phyloP scores from a whole-genome alignment of 30 jellyfish, hydroid and myxozoan genomes.

The Aurelia sp. region DNA sequence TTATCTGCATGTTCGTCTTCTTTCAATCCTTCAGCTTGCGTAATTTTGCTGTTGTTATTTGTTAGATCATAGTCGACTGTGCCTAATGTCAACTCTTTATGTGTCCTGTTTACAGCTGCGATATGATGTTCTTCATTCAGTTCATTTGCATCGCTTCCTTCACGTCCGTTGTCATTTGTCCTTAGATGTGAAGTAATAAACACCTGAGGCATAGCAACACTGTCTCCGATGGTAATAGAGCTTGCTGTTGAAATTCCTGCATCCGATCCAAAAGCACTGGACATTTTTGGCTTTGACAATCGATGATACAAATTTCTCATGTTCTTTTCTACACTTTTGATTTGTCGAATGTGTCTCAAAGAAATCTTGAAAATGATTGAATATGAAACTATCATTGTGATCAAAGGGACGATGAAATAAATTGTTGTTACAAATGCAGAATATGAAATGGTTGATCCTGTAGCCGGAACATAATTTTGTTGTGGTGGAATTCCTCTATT shows the following conservation, averaged over 20 bases:
- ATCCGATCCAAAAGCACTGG: background rate
- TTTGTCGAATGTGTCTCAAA: slow-evolving; percentile 56
- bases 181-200: background rate
- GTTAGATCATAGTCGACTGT: too few species aligned
- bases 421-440: slow-evolving; percentile 26
- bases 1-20: too few species aligned
- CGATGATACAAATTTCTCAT: slow-evolving; percentile 46
- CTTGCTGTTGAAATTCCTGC: slow-evolving; percentile 18
- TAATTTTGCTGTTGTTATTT: too few species aligned
- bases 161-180: background rate
- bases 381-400: slow-evolving; percentile 41
- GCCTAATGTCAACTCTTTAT: too few species aligned
- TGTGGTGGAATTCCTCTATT: background rate
- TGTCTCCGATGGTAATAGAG: slow-evolving; percentile 18
- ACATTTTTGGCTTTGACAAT: background rate
- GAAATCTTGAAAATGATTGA: slow-evolving; percentile 62
- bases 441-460: background rate
- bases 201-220: background rate
- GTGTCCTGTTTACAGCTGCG: too few species aligned
- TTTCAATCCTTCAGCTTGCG: too few species aligned
- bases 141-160: background rate
- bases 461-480: background rate
- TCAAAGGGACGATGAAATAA: slow-evolving; percentile 38
- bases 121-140: background rate
- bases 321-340: slow-evolving; percentile 36